These are phyloP conservation scores for Teleogryllus oceanicus DNA, from an alignment of 2,888 invertebrate species.

Conservation along the genomic window DNA sequence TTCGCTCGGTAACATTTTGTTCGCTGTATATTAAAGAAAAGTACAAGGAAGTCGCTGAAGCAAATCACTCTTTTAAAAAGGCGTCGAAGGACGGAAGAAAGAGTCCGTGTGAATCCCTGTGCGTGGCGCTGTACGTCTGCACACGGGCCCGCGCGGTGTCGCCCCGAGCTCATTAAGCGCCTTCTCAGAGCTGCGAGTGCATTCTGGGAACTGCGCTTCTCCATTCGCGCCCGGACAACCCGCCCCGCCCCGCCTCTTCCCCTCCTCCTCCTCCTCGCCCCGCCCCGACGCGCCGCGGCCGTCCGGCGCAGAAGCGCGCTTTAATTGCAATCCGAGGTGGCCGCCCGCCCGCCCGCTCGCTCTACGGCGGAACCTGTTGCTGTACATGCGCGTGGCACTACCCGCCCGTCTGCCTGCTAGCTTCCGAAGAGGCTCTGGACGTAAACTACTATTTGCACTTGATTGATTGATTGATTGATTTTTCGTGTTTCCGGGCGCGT, in stretches of 20 bases:
- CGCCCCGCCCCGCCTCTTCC: background rate
- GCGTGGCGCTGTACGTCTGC: background rate
- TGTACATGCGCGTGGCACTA: background rate
- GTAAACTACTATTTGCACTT: too few relatives aligned
- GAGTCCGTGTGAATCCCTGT: too few relatives aligned
- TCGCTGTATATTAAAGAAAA: too few relatives aligned
- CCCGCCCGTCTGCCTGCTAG: background rate
- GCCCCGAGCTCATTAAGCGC: background rate
- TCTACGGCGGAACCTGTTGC: background rate
- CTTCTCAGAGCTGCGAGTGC: background rate
- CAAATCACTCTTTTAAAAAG: too few relatives aligned
- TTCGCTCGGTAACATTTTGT: too few relatives aligned
- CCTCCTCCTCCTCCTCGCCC: background rate
- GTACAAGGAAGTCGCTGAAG: too few relatives aligned
- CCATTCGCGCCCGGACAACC: background rate
- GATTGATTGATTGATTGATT: too few relatives aligned
- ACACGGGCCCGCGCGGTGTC: background rate
- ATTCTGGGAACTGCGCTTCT: background rate
- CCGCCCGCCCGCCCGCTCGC: background rate
- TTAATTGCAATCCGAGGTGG: slow-evolving; percentile 7
- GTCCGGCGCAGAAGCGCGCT: background rate
- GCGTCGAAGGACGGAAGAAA: too few relatives aligned
- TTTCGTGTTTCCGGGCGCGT: too few relatives aligned
- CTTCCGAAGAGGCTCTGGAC: too few relatives aligned
- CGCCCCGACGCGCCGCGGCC: background rate